Base-by-base conservation (phyloP, 2,797 vertebrate species). In the Poliocrania exsul region DNA sequence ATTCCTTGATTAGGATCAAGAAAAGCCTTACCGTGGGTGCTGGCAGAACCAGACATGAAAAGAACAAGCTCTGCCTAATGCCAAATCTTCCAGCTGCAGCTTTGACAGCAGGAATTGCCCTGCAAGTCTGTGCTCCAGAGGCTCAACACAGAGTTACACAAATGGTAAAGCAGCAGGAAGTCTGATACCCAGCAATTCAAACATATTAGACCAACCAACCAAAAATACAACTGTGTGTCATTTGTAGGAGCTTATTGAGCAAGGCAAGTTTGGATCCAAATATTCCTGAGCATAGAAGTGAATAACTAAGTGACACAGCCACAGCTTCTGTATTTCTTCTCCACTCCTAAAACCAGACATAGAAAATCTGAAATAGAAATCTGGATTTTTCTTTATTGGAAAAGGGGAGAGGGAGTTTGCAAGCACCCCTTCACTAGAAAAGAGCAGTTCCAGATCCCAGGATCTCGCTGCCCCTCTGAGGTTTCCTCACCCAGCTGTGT, bases 31-130 rank as follows among this genome's bases (percentile, higher is more conserved):
- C n/a, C 1, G 1, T 54, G 75, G 57, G 33, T 88, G 65, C 90
- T 81, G 87, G 81, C 87, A 92, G 66, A 92, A 81, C 46, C 82
- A 92, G 82, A 42, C 13, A 1, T 33, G 77, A 81, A 72, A 86
- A 91, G 88, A 91, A 79, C 40, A 70, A 80, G 62, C 74, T 81
- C 37, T 67, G 40, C 47, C 31, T 60, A 83, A 78, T 31, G 69
- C 83, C 89, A 94, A 81, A 65, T 47, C 67, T 88, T 93, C 47
- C 77, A 93, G 91, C 62, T 88, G 91, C 89, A 91, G 65, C 81
- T 91, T 38, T 92, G 81, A 83, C 92, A 74, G 66, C 6, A 74
- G 35, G 65, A 78, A 93, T 44, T 51, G 47, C 65, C 81, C 80
- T 77, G 62, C n/a, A 50, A 70, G 47, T 31, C 44, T 67, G 53